Percentiles rank a stretch among this genome's conserved stretches.
Conservation (phyloP, 2,113 vertebrate species). For the Chroicocephalus ridibundus region DNA sequence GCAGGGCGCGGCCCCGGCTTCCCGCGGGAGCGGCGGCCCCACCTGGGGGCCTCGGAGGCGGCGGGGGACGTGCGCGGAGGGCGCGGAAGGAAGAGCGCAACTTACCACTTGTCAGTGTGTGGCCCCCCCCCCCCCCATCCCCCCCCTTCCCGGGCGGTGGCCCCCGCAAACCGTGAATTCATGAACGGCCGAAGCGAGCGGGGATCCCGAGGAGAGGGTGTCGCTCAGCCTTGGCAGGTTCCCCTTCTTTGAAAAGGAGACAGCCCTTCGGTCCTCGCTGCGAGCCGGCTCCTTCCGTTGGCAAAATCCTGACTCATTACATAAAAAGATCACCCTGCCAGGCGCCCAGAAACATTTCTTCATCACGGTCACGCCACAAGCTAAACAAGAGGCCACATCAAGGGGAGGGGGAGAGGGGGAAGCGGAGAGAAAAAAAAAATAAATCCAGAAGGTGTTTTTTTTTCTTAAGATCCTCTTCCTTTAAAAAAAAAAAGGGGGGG, state of each 20-base stretch:
- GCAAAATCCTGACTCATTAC: conserved; percentile 77
- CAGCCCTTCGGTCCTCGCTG: conserved; percentile 20
- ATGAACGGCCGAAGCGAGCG: neutral
- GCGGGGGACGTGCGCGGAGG: neutral
- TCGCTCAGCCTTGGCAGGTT: conserved; percentile 1
- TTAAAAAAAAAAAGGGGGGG: neutral
- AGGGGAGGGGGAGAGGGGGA: conserved; percentile 24
- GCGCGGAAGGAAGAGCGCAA: neutral
- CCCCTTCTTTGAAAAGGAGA: neutral
- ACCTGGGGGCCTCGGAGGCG: neutral
- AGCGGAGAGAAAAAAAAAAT: neutral
- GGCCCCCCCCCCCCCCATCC: too few species aligned
- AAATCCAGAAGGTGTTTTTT: neutral
- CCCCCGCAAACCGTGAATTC: neutral
- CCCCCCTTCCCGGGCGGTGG: neutral
- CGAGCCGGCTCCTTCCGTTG: conserved; percentile 54
- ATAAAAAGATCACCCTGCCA: conserved; percentile 72
- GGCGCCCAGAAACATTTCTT: conserved; percentile 73
- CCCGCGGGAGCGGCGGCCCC: neutral
- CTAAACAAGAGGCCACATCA: conserved; percentile 69
- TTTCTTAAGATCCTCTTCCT: neutral
- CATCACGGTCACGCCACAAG: conserved; percentile 71
- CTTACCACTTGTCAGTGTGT: neutral
- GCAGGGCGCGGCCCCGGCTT: neutral
- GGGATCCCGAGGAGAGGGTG: neutral